Base-by-base conservation (phyloP, 2,797 vertebrate species). In the Sarcoramphus papa region DNA sequence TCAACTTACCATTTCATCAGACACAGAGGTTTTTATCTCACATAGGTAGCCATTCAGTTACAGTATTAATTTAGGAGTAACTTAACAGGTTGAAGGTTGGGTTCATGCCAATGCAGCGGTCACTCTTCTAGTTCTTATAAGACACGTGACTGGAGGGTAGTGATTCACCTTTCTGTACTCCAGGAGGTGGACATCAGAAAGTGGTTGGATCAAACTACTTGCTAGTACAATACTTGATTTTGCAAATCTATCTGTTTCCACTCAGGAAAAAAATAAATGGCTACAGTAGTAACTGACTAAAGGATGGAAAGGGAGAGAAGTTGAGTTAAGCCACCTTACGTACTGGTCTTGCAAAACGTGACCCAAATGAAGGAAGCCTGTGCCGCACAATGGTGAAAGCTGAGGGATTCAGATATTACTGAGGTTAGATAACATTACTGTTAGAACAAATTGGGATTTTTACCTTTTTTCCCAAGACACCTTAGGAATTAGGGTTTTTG, bases 381-480 rank as follows among this genome's bases (percentile, higher is more conserved):
- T 63, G 35, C 12, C n/a, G n/a, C 5, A 24, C 6, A 45, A 27
- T 0, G 0, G 14, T 59, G 35, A 65, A 90, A 72, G 20, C 5
- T 87, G 33, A 56, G 11, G 33, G 6, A 47, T 51, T 68, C 30
- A 27, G 23, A 7, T 81, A 22, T 22, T 57, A 14, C 24, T 48
- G 31, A 53, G 12, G 21, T 11, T 64, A 8, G 7, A 50, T 12
- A 68, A 69, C 1, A 31, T 51, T 43, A 12, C 14, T 25, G 7
- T 37, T 63, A 56, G 18, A 74, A 59, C 3, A 86, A 59, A 62
- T 6, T 8, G 11, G 5, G 14, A 12, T 48, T 83, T 85, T 80
- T 47, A 45, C 14, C 4, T 69, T 89, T 92, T 54, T 70, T 7
- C n/a, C 5, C 41, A 77, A 57, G 21, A 48, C 3, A 20, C 0